phyloP scores from a whole-genome alignment of 2,113 vertebrate species.

The Cariama cristata region DNA sequence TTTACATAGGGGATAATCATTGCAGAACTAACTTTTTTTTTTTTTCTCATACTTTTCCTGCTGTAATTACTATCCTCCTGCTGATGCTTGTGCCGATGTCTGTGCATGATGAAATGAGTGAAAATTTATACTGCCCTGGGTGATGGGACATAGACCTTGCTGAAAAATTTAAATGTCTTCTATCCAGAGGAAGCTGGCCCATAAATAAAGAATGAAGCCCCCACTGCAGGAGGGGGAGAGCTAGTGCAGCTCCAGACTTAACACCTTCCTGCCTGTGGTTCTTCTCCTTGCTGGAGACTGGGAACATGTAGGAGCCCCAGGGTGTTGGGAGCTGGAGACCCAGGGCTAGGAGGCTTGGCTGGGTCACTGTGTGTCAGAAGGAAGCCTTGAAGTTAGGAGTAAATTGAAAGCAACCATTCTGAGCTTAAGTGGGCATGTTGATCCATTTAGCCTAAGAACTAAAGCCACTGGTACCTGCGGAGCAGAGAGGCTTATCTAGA shows the following conservation, averaged over 20 bases:
- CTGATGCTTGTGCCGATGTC: background rate
- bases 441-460: background rate
- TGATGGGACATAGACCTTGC: constrained; percentile 50
- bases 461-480: background rate
- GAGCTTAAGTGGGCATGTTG: background rate
- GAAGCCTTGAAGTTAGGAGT: background rate
- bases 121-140: constrained; percentile 54
- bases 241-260: background rate
- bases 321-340: background rate
- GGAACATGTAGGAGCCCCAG: background rate
- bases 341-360: background rate
- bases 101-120: constrained; percentile 17
- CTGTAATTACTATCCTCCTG: constrained; percentile 31
- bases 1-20: background rate
- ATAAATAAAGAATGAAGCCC: constrained; percentile 67
- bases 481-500: background rate
- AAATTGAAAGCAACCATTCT: background rate
- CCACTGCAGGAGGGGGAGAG: background rate
- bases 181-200: constrained; percentile 21
- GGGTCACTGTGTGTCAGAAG: background rate
- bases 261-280: background rate
- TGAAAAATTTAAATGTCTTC: constrained; percentile 65
- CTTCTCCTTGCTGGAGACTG: background rate
- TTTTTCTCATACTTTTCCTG: background rate
- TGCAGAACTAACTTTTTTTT: background rate